A percentile compares a stretch with the other conserved stretches of the same genome.
phyloP scores from a whole-genome alignment of 2,797 vertebrate genomes.

The Pterois miles region DNA sequence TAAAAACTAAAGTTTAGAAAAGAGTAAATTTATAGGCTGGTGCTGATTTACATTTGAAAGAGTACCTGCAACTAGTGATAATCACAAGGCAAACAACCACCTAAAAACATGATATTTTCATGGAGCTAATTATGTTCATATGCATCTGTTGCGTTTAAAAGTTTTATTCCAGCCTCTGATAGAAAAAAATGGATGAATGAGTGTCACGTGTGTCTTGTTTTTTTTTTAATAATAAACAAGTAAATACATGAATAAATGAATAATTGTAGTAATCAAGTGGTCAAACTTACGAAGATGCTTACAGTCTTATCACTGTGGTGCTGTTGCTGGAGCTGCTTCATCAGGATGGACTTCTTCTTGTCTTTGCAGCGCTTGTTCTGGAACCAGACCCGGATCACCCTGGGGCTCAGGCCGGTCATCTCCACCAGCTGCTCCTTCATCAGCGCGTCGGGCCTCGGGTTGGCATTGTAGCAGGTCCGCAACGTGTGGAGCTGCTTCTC shows the following conservation, averaged over 20 bases:
- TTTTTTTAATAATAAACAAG: neutral
- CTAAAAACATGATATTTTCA: no score
- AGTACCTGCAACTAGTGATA: neutral
- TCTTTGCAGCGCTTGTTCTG: conserved; percentile 99
- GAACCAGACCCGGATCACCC: conserved; percentile 98
- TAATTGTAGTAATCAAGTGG: conserved; percentile 42
- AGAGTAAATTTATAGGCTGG: neutral
- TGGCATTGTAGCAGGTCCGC: conserved; percentile 95
- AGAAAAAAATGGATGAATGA: neutral
- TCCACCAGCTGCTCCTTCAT: conserved; percentile 98
- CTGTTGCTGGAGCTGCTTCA: conserved; percentile 94
- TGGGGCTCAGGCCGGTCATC: conserved; percentile 94
- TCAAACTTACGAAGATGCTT: conserved; percentile 82
- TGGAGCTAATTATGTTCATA: neutral
- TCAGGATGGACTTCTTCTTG: conserved; percentile 93
- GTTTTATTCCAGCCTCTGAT: neutral
- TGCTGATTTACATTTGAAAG: neutral
- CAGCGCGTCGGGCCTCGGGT: conserved; percentile 94
- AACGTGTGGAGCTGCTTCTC: conserved; percentile 95
- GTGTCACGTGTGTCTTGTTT: neutral
- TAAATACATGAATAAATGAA: neutral
- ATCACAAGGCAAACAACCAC: neutral
- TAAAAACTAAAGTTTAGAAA: neutral
- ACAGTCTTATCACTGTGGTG: conserved; percentile 91
- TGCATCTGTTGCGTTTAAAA: neutral